Evolutionary conservation across 1,140 invertebrate species (phyloP).

Genomic region (Trachymyrmex cornetzi): DNA sequence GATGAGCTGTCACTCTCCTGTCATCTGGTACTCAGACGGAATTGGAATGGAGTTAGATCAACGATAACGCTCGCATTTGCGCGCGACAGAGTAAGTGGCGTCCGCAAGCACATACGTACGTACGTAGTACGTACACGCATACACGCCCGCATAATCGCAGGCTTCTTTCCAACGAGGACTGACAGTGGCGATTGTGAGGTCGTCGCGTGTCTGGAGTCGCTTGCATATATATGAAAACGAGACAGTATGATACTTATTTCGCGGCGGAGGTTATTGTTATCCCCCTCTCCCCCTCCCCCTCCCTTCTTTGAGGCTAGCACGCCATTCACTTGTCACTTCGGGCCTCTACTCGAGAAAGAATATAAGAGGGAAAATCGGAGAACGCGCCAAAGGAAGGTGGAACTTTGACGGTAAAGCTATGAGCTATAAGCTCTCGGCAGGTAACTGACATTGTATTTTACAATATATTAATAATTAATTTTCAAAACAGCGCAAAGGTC

Average conservation of each 20-base stretch:
- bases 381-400: conserved; percentile 13
- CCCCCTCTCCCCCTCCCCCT: not conserved
- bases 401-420: conserved; percentile 32
- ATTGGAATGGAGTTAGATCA: conserved; percentile 75
- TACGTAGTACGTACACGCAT: not conserved
- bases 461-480: conserved; percentile 34
- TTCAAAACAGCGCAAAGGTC: not conserved
- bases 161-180: conserved; percentile 46
- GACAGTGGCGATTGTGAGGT: conserved; percentile 53
- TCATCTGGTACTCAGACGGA: conserved; percentile 69
- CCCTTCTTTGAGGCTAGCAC: conserved; percentile 44
- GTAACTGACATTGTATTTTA: not conserved
- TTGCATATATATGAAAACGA: conserved; percentile 56
- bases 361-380: conserved; percentile 52
- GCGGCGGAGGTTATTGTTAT: conserved; percentile 64
- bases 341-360: conserved; percentile 45
- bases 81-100: conserved; percentile 61
- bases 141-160: conserved; percentile 52
- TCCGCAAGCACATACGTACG: not conserved
- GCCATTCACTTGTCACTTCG: conserved; percentile 73
- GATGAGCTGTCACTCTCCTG: conserved; percentile 71
- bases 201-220: conserved; percentile 64
- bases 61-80: conserved; percentile 66
- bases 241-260: conserved; percentile 69
- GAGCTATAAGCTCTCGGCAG: not conserved